Evolutionary conservation across 2,888 invertebrate genomes (phyloP).

Genomic region (Bursaphelenchus okinawaensis): DNA sequence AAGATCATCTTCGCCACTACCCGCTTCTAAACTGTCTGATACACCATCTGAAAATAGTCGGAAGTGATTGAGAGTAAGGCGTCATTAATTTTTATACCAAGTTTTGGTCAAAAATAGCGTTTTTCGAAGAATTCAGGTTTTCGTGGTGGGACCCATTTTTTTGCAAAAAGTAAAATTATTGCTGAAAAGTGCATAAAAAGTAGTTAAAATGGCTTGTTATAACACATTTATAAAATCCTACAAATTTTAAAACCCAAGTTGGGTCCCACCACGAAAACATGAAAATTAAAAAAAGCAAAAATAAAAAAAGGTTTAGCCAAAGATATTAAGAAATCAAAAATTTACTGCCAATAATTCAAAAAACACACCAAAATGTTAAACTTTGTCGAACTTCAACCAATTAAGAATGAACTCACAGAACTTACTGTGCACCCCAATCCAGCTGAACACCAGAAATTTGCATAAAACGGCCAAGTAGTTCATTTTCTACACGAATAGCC

Average conservation of each 20-base stretch:
- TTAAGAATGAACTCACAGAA: neutral
- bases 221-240: no score
- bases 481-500: no score
- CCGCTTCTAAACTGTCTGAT: neutral
- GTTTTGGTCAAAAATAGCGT: neutral
- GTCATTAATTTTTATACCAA: neutral
- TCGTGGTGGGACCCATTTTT: neutral
- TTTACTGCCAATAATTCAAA: no score
- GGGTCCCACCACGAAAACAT: neutral
- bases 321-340: neutral
- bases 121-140: neutral
- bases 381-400: no score
- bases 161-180: neutral
- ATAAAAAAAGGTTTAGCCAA: neutral
- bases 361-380: neutral
- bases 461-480: neutral
- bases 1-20: constrained; percentile 3
- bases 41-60: neutral
- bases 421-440: neutral
- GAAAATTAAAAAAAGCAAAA: neutral
- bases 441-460: neutral
- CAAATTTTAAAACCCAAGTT: no score
- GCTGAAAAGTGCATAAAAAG: neutral
- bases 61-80: no score
- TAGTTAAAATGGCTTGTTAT: no score